Conservation (phyloP, 1,140 invertebrate species). For the Campodea augens region DNA sequence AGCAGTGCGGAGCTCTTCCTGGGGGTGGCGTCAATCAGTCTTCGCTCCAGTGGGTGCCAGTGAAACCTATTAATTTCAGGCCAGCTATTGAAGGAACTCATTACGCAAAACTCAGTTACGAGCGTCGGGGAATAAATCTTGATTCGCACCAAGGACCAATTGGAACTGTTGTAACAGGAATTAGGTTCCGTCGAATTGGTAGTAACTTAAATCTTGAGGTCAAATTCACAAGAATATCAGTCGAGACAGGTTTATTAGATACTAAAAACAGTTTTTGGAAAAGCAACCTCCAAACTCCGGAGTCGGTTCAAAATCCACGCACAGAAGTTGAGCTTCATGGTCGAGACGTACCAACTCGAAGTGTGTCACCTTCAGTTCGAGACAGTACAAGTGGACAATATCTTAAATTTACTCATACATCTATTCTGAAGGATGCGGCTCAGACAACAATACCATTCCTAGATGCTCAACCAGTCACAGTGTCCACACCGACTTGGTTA, state of each 20-base stretch:
- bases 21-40: slow-evolving; percentile 6
- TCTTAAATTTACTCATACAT: slow-evolving; percentile 16
- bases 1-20: background rate
- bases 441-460: slow-evolving; percentile 24
- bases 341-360: slow-evolving; percentile 19
- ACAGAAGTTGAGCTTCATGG: slow-evolving; percentile 14
- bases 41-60: slow-evolving; percentile 7
- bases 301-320: slow-evolving; percentile 14
- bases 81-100: slow-evolving; percentile 1
- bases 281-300: slow-evolving; percentile 23
- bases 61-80: slow-evolving; percentile 10
- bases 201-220: slow-evolving; percentile 22
- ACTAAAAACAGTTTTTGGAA: slow-evolving; percentile 18
- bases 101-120: slow-evolving; percentile 10
- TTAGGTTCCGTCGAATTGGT: slow-evolving; percentile 19
- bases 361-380: slow-evolving; percentile 11
- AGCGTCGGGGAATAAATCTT: slow-evolving; percentile 18
- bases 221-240: slow-evolving; percentile 21
- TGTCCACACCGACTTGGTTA: slow-evolving; percentile 20
- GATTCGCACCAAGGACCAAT: slow-evolving; percentile 18
- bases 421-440: slow-evolving; percentile 17
- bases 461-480: slow-evolving; percentile 20
- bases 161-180: slow-evolving; percentile 21
- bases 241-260: slow-evolving; percentile 16
- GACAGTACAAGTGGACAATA: slow-evolving; percentile 18